Evolutionary conservation across 1,140 invertebrate species (phyloP).

Genomic region (Drosophila lini): DNA sequence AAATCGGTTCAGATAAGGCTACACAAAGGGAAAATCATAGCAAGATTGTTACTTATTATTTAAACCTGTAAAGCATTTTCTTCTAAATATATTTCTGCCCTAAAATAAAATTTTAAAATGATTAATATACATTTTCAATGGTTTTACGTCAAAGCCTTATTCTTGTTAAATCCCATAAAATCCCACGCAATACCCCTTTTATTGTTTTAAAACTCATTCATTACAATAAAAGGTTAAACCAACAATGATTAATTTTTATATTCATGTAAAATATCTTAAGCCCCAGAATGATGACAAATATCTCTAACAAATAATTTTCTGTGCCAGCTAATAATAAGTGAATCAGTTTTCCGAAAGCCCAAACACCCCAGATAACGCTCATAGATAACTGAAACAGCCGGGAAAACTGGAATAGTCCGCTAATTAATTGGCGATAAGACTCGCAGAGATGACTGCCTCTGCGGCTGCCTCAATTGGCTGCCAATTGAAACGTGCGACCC

Average conservation of each 20-base stretch:
- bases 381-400: conserved; percentile 33
- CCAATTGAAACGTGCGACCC: conserved; percentile 66
- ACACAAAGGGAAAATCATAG: not conserved
- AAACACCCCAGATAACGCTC: conserved; percentile 39
- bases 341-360: conserved; percentile 32
- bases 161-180: no score
- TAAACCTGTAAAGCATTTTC: no score
- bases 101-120: no score
- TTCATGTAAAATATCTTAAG: not conserved
- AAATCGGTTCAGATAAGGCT: not conserved
- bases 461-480: conserved; percentile 48
- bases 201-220: no score
- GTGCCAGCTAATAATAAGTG: not conserved
- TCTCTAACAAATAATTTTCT: not conserved
- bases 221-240: not conserved
- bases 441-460: conserved; percentile 51
- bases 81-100: no score
- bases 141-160: not conserved
- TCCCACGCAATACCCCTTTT: no score
- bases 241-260: not conserved
- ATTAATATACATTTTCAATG: no score
- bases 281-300: not conserved
- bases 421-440: conserved; percentile 68
- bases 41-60: not conserved
- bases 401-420: conserved; percentile 29